Conservation (phyloP, 2,888 invertebrate species). For the Gastracanthus pulcherrimus region DNA sequence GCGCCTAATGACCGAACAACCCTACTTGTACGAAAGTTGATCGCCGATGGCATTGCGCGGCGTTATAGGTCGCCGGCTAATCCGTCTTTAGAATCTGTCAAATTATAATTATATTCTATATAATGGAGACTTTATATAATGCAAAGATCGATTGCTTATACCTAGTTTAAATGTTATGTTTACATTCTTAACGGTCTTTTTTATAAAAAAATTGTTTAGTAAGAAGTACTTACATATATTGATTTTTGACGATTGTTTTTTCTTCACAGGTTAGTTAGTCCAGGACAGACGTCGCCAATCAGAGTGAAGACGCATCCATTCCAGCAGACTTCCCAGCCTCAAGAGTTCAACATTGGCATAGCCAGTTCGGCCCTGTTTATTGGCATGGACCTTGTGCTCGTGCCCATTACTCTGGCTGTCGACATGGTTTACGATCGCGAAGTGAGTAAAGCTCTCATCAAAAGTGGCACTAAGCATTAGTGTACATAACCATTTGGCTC, state of each 20-base stretch:
- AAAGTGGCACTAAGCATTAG: too few relatives aligned
- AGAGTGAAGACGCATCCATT: slow-evolving; percentile 85
- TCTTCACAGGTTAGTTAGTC: slow-evolving; percentile 36
- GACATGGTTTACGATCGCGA: slow-evolving; percentile 91
- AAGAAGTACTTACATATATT: too few relatives aligned
- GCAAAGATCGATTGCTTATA: too few relatives aligned
- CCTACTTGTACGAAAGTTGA: slow-evolving; percentile 12
- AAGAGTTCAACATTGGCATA: slow-evolving; percentile 85
- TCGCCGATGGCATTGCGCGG: background rate
- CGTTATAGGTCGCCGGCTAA: background rate
- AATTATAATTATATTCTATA: too few relatives aligned
- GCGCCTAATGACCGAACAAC: slow-evolving; percentile 14
- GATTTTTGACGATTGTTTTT: background rate
- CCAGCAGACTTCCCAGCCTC: slow-evolving; percentile 86
- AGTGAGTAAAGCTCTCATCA: slow-evolving; percentile 81
- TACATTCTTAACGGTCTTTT: too few relatives aligned
- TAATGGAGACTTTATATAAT: too few relatives aligned
- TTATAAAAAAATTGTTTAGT: too few relatives aligned
- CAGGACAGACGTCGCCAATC: slow-evolving; percentile 77
- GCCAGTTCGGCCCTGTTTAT: slow-evolving; percentile 87
- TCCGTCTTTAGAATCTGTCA: background rate
- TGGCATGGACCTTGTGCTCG: slow-evolving; percentile 89
- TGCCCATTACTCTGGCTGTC: slow-evolving; percentile 87
- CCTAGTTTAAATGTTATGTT: too few relatives aligned
- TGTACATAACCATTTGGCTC: too few relatives aligned